Percentiles rank a stretch among this genome's conserved stretches.
Evolutionary conservation across 2,797 vertebrate genomes (phyloP).

Genomic region (Lagocephalus sceleratus): DNA sequence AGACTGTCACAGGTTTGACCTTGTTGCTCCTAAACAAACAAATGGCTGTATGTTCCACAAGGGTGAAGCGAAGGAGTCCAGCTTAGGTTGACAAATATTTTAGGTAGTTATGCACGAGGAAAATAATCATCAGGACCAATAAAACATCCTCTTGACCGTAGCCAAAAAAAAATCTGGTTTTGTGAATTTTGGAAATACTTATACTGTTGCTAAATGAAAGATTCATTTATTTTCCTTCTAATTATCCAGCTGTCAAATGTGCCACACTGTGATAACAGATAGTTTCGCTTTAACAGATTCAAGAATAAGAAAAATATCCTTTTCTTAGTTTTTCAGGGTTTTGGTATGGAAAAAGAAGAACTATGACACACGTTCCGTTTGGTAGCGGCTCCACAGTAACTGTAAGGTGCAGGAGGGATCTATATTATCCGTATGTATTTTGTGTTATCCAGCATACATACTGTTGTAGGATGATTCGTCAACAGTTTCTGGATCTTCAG

Average conservation of each 20-base stretch:
- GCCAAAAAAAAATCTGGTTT: constrained; percentile 12
- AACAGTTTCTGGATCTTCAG: constrained; percentile 29
- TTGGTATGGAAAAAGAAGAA: constrained; percentile 14
- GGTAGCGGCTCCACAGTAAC: constrained; percentile 20
- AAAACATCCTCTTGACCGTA: constrained; percentile 22
- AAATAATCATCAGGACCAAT: constrained; percentile 22
- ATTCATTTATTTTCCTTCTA: constrained; percentile 14
- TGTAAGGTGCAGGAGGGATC: constrained; percentile 29
- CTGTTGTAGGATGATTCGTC: constrained; percentile 22
- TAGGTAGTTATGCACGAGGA: no score
- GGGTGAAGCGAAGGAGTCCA: constrained; percentile 15
- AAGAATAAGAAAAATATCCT: constrained; percentile 22
- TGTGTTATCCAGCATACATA: constrained; percentile 35
- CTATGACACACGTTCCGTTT: constrained; percentile 35
- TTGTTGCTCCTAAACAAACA: constrained; percentile 12
- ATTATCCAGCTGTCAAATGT: constrained; percentile 15
- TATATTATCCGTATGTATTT: constrained; percentile 19
- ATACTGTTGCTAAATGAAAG: constrained; percentile 9
- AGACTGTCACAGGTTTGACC: constrained; percentile 33
- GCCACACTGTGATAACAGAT: not conserved
- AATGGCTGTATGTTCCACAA: constrained; percentile 3
- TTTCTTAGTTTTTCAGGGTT: constrained; percentile 15
- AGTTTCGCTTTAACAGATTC: constrained; percentile 7
- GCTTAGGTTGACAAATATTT: no score
- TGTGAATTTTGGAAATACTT: no score